These are phyloP conservation scores for Sylvilagus floridanus DNA, from an alignment of 2,797 vertebrate species.

Conservation along the genomic window DNA sequence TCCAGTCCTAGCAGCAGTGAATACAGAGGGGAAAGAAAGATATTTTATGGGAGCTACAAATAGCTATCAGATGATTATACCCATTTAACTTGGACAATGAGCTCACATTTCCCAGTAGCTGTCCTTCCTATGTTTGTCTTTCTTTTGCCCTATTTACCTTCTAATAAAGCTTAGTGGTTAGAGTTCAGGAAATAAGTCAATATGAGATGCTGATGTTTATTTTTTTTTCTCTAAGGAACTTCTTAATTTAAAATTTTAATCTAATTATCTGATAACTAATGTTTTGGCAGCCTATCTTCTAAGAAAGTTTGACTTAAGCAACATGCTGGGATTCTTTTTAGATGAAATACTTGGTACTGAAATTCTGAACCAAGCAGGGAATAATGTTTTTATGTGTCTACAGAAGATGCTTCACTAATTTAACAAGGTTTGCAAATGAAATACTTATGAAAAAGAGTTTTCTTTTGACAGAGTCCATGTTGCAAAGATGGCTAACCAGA, in stretches of 20 bases:
- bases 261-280: not conserved
- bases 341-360: not conserved
- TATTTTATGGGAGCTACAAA: conserved; percentile 31
- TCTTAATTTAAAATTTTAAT: not conserved
- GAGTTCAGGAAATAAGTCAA: conserved; percentile 2
- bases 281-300: not conserved
- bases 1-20: not conserved
- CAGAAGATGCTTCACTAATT: not conserved
- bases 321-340: not conserved
- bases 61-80: not conserved
- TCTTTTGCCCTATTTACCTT: not conserved
- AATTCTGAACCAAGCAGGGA: not conserved
- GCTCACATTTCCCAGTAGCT: not conserved
- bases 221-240: conserved; percentile 26
- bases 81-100: not conserved
- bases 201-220: not conserved
- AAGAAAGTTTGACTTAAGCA: not conserved
- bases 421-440: not conserved
- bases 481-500: not conserved
- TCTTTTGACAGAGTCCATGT: not conserved
- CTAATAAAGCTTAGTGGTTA: not conserved
- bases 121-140: not conserved
- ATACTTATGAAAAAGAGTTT: not conserved
- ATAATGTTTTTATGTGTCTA: not conserved
- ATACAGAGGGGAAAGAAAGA: not conserved